A percentile compares a stretch with the other conserved stretches of the same genome.
These are phyloP conservation scores for Echiichthys vipera DNA, from an alignment of 2,797 vertebrate species.

Conservation along the genomic window DNA sequence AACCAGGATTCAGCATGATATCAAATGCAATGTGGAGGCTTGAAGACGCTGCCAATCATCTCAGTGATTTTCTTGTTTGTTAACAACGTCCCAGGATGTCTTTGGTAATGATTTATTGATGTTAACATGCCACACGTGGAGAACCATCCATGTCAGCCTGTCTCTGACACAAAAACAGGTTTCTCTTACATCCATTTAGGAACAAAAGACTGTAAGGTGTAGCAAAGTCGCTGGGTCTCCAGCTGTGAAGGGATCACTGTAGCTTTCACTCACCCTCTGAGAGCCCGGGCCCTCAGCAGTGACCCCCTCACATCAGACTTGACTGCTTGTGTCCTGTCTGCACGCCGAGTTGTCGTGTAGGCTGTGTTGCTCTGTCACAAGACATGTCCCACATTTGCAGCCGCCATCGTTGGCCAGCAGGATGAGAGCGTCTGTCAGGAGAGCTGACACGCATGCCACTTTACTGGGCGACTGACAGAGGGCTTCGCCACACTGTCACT, in stretches of 20 bases:
- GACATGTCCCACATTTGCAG: constrained; percentile 86
- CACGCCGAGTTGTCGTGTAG: constrained; percentile 75
- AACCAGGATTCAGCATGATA: neutral
- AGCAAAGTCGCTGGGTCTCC: constrained; percentile 50
- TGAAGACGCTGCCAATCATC: neutral
- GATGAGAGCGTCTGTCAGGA: constrained; percentile 84
- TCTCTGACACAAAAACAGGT: constrained; percentile 50
- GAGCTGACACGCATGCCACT: constrained; percentile 86
- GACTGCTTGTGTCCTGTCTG: constrained; percentile 82
- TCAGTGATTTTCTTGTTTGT: neutral
- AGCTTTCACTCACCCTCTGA: constrained; percentile 66
- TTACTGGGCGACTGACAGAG: constrained; percentile 82
- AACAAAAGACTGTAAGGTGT: constrained; percentile 53
- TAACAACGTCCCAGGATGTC: constrained; percentile 1
- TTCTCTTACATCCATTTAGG: constrained; percentile 33
- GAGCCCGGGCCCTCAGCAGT: constrained; percentile 58
- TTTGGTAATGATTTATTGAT: constrained; percentile 15
- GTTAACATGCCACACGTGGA: constrained; percentile 22
- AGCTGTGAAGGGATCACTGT: constrained; percentile 75
- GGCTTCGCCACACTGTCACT: constrained; percentile 83
- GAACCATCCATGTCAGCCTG: constrained; percentile 19
- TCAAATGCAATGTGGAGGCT: neutral
- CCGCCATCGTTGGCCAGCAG: constrained; percentile 76
- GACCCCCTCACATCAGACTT: constrained; percentile 79
- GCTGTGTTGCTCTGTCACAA: constrained; percentile 81